These are phyloP conservation scores for Patella caerulea DNA, from an alignment of 2,888 invertebrate species.

Conservation along the genomic window DNA sequence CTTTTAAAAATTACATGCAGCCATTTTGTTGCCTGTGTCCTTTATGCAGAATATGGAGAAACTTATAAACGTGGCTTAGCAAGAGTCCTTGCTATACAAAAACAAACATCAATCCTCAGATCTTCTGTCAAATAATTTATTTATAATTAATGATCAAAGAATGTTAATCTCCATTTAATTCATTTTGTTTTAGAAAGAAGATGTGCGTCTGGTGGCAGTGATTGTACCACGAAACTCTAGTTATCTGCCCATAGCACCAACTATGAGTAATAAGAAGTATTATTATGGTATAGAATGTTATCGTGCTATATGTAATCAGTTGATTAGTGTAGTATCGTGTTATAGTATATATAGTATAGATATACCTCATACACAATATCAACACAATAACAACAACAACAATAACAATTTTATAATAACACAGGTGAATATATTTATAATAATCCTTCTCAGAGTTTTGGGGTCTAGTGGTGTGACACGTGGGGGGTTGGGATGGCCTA, in stretches of 20 bases:
- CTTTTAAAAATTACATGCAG: too few relatives aligned
- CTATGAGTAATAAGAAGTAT: conserved; percentile 27
- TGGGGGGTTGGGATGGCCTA: too few relatives aligned
- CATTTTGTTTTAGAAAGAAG: conserved; percentile 40
- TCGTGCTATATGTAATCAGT: conserved; percentile 56
- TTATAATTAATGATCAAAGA: too few relatives aligned
- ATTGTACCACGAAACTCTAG: conserved; percentile 45
- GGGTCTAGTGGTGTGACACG: too few relatives aligned
- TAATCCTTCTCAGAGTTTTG: neutral
- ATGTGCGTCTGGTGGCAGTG: conserved; percentile 51
- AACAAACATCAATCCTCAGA: too few relatives aligned
- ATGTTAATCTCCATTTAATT: neutral
- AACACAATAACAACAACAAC: conserved; percentile 19
- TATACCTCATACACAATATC: conserved; percentile 46
- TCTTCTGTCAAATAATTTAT: too few relatives aligned
- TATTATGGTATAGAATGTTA: conserved; percentile 54
- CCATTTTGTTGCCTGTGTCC: too few relatives aligned
- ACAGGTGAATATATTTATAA: conserved; percentile 30
- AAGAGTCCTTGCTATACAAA: too few relatives aligned
- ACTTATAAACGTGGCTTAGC: too few relatives aligned
- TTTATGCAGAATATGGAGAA: too few relatives aligned
- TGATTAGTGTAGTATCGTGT: conserved; percentile 56
- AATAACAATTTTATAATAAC: conserved; percentile 36
- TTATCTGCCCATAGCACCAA: conserved; percentile 44
- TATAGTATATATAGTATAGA: conserved; percentile 48